Conservation (phyloP, 2,113 vertebrate species). For the Sander vitreus region DNA sequence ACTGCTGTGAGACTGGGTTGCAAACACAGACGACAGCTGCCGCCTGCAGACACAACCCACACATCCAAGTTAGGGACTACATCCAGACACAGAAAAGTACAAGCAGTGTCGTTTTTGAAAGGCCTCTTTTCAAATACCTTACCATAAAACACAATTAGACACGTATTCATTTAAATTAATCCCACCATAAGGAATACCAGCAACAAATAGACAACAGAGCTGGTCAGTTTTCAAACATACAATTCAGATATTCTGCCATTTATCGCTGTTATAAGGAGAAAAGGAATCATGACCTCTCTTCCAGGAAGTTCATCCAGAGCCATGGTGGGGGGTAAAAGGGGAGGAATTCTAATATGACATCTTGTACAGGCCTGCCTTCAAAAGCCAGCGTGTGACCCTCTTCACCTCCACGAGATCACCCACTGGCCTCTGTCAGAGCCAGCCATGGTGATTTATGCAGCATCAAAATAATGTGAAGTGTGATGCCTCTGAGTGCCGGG, state of each 20-base stretch:
- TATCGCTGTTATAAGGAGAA: background rate
- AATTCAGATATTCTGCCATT: constrained; percentile 20
- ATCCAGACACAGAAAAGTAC: background rate
- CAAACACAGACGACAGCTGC: constrained; percentile 58
- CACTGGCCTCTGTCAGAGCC: constrained; percentile 48
- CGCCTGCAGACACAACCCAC: constrained; percentile 14
- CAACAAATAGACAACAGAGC: background rate
- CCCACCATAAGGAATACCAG: constrained; percentile 1
- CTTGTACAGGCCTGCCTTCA: constrained; percentile 63
- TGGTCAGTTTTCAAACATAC: constrained; percentile 11
- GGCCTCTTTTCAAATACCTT: background rate
- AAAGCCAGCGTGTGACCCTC: constrained; percentile 58
- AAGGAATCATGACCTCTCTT: constrained; percentile 9
- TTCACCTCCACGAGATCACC: constrained; percentile 56
- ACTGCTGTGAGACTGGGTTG: no score
- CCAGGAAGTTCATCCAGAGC: constrained; percentile 57
- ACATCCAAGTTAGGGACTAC: background rate
- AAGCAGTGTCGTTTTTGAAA: background rate
- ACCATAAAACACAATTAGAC: constrained; percentile 28
- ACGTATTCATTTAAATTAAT: constrained; percentile 33
- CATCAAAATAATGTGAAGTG: constrained; percentile 68
- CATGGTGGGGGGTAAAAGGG: constrained; percentile 28
- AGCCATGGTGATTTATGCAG: constrained; percentile 61
- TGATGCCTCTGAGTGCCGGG: constrained; percentile 29
- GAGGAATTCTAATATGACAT: constrained; percentile 52